phyloP scores from a whole-genome alignment of 2,888 invertebrate species.

The Aspidiotus destructor region DNA sequence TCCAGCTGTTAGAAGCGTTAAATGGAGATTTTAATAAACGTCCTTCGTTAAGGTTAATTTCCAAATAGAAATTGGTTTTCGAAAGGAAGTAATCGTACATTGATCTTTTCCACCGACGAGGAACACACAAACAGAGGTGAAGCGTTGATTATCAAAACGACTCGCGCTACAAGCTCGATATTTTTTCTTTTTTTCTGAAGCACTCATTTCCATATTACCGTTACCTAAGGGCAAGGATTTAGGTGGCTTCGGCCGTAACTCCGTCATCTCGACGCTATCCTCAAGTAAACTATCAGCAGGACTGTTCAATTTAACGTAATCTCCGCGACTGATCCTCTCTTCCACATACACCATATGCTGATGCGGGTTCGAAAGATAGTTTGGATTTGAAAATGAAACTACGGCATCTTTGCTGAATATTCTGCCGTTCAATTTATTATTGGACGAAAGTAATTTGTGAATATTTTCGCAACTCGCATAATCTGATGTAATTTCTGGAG shows the following conservation, averaged over 20 bases:
- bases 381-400: conserved; percentile 27
- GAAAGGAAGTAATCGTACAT: conserved; percentile 64
- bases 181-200: conserved; percentile 37
- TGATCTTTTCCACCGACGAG: conserved; percentile 71
- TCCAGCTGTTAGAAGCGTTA: too few species aligned
- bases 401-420: conserved; percentile 13
- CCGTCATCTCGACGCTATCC: conserved; percentile 41
- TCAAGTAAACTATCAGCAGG: conserved; percentile 56
- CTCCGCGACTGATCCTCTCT: conserved; percentile 31
- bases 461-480: conserved; percentile 63
- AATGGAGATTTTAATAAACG: conserved; percentile 14
- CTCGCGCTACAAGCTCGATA: conserved; percentile 51
- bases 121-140: conserved; percentile 49
- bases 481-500: conserved; percentile 55
- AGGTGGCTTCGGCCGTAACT: conserved; percentile 39
- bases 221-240: conserved; percentile 37
- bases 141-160: conserved; percentile 46
- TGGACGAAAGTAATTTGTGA: conserved; percentile 39
- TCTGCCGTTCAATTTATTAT: conserved; percentile 10
- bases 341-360: conserved; percentile 17
- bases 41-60: conserved; percentile 44
- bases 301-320: conserved; percentile 49
- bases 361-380: conserved; percentile 7
- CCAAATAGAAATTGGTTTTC: conserved; percentile 70
- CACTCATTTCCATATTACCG: conserved; percentile 7